phyloP scores from a whole-genome alignment of 2,888 invertebrate genomes.

The Lasioglossum lativentre region DNA sequence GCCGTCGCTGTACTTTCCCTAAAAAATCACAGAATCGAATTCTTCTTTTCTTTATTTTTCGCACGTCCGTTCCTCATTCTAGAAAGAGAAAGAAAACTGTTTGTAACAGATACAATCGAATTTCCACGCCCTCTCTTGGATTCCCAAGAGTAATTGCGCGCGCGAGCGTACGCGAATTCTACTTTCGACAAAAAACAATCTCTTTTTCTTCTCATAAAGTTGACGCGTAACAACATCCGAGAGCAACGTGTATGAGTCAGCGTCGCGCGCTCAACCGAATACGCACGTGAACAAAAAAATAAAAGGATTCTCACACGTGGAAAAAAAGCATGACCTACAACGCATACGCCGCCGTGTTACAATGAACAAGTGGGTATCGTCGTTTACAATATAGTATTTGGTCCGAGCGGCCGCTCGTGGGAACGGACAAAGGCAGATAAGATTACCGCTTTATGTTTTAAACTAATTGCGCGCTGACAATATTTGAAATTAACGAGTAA shows the following conservation, averaged over 20 bases:
- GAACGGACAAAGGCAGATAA: slow-evolving; percentile 80
- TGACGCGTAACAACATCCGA: slow-evolving; percentile 61
- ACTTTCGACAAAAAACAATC: slow-evolving; percentile 12
- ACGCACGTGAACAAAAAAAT: slow-evolving; percentile 44
- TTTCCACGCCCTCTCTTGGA: not conserved
- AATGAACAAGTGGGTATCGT: slow-evolving; percentile 64
- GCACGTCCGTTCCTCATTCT: not conserved
- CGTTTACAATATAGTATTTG: slow-evolving; percentile 67
- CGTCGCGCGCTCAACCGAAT: slow-evolving; percentile 65
- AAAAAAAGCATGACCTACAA: slow-evolving; percentile 68
- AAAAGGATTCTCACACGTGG: slow-evolving; percentile 60
- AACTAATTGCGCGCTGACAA: slow-evolving; percentile 78
- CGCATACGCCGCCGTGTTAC: slow-evolving; percentile 61
- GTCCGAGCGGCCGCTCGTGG: slow-evolving; percentile 56
- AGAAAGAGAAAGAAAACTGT: not conserved
- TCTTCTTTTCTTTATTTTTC: not conserved
- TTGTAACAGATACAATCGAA: not conserved
- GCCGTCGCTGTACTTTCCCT: not conserved
- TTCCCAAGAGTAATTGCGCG: not conserved
- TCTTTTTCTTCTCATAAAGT: slow-evolving; percentile 13
- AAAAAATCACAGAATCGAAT: slow-evolving; percentile 22
- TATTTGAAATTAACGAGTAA: slow-evolving; percentile 73
- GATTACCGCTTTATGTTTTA: slow-evolving; percentile 75
- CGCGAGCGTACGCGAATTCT: not conserved
- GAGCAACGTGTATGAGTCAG: slow-evolving; percentile 58